Evolutionary conservation across 2,113 vertebrate genomes (phyloP), one percentile per base, ranked within the genome.

Genomic region (Nannobrachium achirus): DNA sequence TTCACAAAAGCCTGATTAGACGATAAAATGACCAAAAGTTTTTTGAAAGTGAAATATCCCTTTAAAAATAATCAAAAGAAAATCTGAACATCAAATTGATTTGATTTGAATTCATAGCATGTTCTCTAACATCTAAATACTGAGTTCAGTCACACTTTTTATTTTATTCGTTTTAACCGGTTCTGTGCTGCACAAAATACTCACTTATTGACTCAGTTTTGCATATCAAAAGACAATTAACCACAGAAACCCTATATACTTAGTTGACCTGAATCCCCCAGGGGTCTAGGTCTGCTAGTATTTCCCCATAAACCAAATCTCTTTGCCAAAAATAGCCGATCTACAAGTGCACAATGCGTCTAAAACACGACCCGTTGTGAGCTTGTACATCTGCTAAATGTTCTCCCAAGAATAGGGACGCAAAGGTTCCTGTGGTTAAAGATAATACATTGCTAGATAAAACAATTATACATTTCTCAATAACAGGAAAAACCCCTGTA

Each of bases 81-180:
- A 56, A 73, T 9, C 45, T 18, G 1, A 33, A 33, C 25, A 59
- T 58, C 16, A 51, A 53, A 71, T 69, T 53, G 44, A 41, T 79
- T 68, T 81, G 58, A 71, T 44, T 72, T 73, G 18, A 58, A 50
- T 77, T 56, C 75, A 51, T 3, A 77, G 86, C 89, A 86, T 86
- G 84, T 69, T 63, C 14, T 19, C 62, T 70, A 64, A 79, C 68
- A 10, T 63, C 69, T 73, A 58, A 75, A 79, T 63, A 53, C 20
- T 45, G 44, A 74, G 39, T 63, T 61, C 33, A 67, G 38, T 66
- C 63, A 48, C 44, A 8, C n/a, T n/a, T n/a, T n/a, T n/a, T n/a
- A n/a, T 65, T 67, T 72, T 16, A 58, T 58, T 25, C 25, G 69
- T 25, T n/a, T n/a, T n/a, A n/a, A 49, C 46, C 55, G 11, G 39